These are phyloP conservation scores for Nixonia krombeini DNA, from an alignment of 1,140 invertebrate species.

Conservation along the genomic window DNA sequence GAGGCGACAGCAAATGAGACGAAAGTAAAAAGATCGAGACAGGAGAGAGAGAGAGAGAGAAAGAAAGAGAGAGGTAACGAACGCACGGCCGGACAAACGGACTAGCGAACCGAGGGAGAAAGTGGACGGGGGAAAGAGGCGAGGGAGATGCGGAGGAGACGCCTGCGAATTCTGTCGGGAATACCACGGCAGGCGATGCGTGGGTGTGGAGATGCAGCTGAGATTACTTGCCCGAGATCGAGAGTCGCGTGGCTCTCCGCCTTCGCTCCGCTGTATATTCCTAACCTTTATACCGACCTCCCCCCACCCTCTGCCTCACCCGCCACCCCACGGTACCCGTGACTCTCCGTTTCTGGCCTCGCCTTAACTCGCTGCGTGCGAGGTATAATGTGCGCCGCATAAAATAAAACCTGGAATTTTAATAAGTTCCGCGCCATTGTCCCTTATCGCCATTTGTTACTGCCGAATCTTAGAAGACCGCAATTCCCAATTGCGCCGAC, in stretches of 20 bases:
- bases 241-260: slow-evolving; percentile 30
- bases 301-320: background rate
- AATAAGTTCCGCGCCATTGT: slow-evolving; percentile 59
- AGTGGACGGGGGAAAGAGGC: background rate
- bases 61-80: no score
- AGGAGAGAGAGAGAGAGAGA: no score
- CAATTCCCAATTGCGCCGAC: background rate
- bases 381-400: slow-evolving; percentile 36
- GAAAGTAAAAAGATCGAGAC: slow-evolving; percentile 1
- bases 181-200: slow-evolving; percentile 13
- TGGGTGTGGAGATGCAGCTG: slow-evolving; percentile 24
- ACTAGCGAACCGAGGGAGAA: slow-evolving; percentile 6
- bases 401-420: slow-evolving; percentile 64
- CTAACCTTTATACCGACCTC: slow-evolving; percentile 2
- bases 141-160: no score
- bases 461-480: slow-evolving; percentile 6
- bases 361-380: slow-evolving; percentile 10
- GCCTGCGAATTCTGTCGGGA: slow-evolving; percentile 16
- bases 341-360: background rate
- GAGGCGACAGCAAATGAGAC: slow-evolving; percentile 13
- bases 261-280: slow-evolving; percentile 6
- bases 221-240: slow-evolving; percentile 15
- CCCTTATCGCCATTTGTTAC: slow-evolving; percentile 24
- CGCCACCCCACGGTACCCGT: no score
- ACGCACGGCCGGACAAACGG: slow-evolving; percentile 1